Conservation (phyloP, 2,797 vertebrate genomes). For the Pempheris klunzingeri region DNA sequence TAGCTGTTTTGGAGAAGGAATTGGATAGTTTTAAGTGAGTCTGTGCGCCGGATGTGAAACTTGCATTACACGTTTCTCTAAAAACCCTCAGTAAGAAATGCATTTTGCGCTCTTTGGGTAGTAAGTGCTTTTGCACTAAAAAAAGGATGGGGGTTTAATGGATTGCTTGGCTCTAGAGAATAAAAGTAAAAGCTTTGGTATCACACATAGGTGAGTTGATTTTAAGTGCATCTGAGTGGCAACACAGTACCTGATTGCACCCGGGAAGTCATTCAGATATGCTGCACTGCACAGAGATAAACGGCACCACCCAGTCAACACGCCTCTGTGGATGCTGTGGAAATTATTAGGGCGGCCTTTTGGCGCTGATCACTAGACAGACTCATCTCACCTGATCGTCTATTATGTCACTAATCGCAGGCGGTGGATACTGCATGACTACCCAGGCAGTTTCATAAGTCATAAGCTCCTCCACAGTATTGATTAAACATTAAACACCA, state of each 20-base stretch:
- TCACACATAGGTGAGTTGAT: conserved; percentile 52
- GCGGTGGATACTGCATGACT: conserved; percentile 12
- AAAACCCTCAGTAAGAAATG: conserved; percentile 37
- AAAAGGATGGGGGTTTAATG: conserved; percentile 59
- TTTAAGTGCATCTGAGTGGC: conserved; percentile 69
- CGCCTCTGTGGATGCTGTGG: conserved; percentile 3
- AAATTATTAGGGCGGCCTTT: conserved; percentile 26
- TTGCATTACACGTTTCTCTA: conserved; percentile 36
- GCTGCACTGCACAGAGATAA: background rate
- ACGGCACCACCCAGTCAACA: no score
- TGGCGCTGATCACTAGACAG: conserved; percentile 36
- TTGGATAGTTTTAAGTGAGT: conserved; percentile 14
- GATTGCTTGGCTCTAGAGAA: conserved; percentile 61
- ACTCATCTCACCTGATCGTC: conserved; percentile 42
- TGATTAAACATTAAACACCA: conserved; percentile 76
- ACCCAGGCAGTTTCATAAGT: conserved; percentile 34
- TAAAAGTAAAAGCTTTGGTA: conserved; percentile 71
- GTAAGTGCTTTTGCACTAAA: conserved; percentile 62
- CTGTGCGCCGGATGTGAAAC: conserved; percentile 47
- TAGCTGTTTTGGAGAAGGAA: conserved; percentile 17
- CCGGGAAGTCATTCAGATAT: conserved; percentile 29
- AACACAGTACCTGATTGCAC: conserved; percentile 32
- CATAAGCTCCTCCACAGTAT: conserved; percentile 57
- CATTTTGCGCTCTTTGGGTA: conserved; percentile 56
- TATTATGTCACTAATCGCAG: conserved; percentile 53